Percentiles rank a stretch among this genome's conserved stretches.
Conservation (phyloP, 2,113 vertebrate species). For the Carassius gibelio region DNA sequence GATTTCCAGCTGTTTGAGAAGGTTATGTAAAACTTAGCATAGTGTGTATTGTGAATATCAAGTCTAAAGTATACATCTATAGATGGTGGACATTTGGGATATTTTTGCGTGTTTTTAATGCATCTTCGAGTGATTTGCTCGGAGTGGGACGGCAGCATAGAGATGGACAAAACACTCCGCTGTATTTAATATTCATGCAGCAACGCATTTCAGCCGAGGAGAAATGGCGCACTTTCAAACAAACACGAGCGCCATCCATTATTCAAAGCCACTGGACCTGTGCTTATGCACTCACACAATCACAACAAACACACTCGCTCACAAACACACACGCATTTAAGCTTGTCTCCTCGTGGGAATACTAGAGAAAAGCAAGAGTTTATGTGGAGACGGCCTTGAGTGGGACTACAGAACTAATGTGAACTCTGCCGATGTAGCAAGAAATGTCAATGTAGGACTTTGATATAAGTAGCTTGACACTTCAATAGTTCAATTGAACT, state of each 20-base stretch:
- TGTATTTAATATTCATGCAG: slow-evolving; percentile 27
- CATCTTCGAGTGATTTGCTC: slow-evolving; percentile 7
- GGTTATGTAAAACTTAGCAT: background rate
- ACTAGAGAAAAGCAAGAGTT: background rate
- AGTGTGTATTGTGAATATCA: background rate
- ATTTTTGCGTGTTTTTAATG: slow-evolving; percentile 31
- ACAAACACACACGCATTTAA: no score
- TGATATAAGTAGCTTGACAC: background rate
- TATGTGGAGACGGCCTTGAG: background rate
- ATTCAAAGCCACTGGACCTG: slow-evolving; percentile 46
- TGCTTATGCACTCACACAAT: slow-evolving; percentile 45
- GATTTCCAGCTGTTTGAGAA: background rate
- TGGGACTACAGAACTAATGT: background rate
- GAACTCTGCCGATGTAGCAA: background rate
- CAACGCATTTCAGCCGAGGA: slow-evolving; percentile 9
- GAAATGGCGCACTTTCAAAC: slow-evolving; percentile 40
- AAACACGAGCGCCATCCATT: slow-evolving; percentile 45
- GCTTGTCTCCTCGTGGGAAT: background rate
- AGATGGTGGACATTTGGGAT: background rate
- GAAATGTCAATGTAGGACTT: background rate
- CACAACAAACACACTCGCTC: background rate
- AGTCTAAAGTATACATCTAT: background rate
- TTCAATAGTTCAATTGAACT: background rate
- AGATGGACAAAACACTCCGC: slow-evolving; percentile 23
- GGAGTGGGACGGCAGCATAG: background rate